Conservation (phyloP, 2,888 invertebrate genomes). For the Molorchus minor region DNA sequence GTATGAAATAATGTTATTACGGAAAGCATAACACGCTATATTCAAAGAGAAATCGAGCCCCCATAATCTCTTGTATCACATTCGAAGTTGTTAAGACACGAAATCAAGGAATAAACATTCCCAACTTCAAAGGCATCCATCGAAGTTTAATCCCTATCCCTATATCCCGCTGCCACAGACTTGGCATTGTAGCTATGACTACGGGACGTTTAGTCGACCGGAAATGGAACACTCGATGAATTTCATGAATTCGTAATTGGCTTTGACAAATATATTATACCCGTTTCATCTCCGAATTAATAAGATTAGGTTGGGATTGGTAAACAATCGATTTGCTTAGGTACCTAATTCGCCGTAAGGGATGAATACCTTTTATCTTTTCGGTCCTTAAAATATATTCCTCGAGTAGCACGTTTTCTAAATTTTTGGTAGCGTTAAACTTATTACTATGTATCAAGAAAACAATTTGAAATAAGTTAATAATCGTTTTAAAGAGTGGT, state of each 20-base stretch:
- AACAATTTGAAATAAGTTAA: too few relatives aligned
- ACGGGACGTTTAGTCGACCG: constrained; percentile 29
- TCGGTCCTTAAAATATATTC: too few relatives aligned
- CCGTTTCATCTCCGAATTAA: constrained; percentile 25
- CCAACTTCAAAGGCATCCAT: constrained; percentile 38
- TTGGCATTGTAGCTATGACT: constrained; percentile 22
- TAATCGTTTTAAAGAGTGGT: too few relatives aligned
- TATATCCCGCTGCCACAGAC: constrained; percentile 15
- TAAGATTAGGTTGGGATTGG: constrained; percentile 24
- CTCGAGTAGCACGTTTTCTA: too few relatives aligned
- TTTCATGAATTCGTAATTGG: constrained; percentile 38
- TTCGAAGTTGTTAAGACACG: constrained; percentile 43
- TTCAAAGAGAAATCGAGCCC: too few relatives aligned
- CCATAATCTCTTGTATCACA: constrained; percentile 16
- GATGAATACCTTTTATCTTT: too few relatives aligned
- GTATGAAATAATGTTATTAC: too few relatives aligned
- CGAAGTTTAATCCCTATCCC: constrained; percentile 32
- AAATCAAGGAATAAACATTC: constrained; percentile 48
- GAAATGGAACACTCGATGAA: constrained; percentile 31
- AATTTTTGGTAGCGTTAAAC: too few relatives aligned
- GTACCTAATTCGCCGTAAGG: background rate
- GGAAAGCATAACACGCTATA: too few relatives aligned
- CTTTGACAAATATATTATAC: constrained; percentile 21
- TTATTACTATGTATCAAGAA: too few relatives aligned
- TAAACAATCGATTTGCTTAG: constrained; percentile 20